phyloP scores from a whole-genome alignment of 2,113 vertebrate species.

The Clarias macrocephalus region DNA sequence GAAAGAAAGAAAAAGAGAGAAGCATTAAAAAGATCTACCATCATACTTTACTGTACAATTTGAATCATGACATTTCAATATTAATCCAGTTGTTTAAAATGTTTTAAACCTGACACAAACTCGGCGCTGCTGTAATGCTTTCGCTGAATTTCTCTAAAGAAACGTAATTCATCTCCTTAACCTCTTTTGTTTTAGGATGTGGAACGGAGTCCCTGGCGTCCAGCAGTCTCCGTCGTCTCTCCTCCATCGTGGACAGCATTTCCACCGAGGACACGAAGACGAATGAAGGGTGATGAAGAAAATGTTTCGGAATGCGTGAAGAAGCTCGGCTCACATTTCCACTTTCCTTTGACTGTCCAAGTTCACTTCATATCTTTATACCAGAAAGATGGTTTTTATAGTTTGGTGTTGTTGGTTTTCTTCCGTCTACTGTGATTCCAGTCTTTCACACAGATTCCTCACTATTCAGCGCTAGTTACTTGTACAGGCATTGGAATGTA shows the following conservation, averaged over 20 bases:
- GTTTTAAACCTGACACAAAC: not conserved
- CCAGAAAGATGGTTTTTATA: not conserved
- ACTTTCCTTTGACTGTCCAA: conserved; percentile 51
- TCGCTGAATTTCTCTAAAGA: not conserved
- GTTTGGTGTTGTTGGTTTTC: not conserved
- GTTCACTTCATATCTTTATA: conserved; percentile 23
- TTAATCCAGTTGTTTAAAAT: not conserved
- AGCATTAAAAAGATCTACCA: not conserved
- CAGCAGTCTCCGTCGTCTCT: conserved; percentile 90
- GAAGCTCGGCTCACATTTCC: conserved; percentile 54
- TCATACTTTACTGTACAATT: not conserved
- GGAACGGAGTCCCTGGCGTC: conserved; percentile 80
- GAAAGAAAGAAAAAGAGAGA: not conserved
- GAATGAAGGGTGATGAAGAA: conserved; percentile 52
- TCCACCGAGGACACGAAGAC: conserved; percentile 81
- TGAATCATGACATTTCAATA: not conserved
- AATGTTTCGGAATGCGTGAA: not conserved
- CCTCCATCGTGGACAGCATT: conserved; percentile 97
- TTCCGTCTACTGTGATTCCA: conserved; percentile 36
- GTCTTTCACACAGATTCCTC: conserved; percentile 19
- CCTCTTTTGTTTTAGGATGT: conserved; percentile 60
- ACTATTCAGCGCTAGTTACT: conserved; percentile 7
- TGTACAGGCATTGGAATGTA: conserved; percentile 70
- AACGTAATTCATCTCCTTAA: not conserved
- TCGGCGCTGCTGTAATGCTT: not conserved